Evolutionary conservation across 2,113 vertebrate species (phyloP), one percentile per base, ranked within the genome.

Genomic region (Setophaga coronata): DNA sequence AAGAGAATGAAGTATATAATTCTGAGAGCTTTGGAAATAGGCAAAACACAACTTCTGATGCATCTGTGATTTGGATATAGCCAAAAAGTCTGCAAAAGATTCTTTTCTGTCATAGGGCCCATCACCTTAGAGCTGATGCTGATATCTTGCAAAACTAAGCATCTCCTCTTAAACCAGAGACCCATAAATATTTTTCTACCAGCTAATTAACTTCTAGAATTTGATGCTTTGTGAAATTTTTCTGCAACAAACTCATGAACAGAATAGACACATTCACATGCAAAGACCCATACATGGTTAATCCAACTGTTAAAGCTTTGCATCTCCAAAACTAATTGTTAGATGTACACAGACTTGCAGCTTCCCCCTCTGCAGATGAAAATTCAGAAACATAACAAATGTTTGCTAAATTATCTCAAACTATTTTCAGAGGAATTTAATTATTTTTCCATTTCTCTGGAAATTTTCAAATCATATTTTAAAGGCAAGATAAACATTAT

Each of bases 251-350:
- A 56, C 10, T 95, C 19, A 11, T 33, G 42, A 91, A 40, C 25
- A 89, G 58, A 45, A 29, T 7, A 29, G 0, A 2, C 10, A 54
- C 9, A 19, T 60, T 60, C 29, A 21, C 29, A 36, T 13, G 18
- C 57, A 60, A 1, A 6, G 28, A 69, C 9, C 24, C 74, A 7
- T 0, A 2, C 0, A 0, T 14, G 26, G 43, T 72, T 33, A 66
- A 12, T n/a, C 13, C 12, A 71, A 53, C 23, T 23, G 15, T 18
- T 85, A 25, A 87, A 89, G 17, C 9, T 48, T 67, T 56, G 11
- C 19, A 9, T 40, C 47, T 54, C 36, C 24, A 84, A 81, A 82
- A 64, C 1, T 15, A 48, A 31, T 36, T 90, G 42, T 65, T 26
- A 48, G 36, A 61, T 42, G 7, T 16, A 87, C 2, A 20, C 4